Percentiles rank a stretch among this genome's conserved stretches.
These are phyloP conservation scores for Oceanites oceanicus DNA, from an alignment of 2,113 vertebrate species.

Conservation along the genomic window DNA sequence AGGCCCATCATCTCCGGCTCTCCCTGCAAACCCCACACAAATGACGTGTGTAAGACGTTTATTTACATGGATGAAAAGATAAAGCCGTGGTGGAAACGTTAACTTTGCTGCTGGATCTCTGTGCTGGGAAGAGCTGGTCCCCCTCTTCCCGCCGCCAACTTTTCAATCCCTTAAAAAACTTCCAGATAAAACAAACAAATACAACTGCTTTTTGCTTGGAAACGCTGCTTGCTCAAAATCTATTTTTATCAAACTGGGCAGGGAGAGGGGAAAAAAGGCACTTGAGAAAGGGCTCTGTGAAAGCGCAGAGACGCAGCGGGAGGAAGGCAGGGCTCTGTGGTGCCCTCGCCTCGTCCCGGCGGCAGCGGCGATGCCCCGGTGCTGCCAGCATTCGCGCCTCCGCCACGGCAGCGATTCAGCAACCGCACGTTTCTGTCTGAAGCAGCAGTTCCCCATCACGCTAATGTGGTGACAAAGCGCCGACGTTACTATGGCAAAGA, in stretches of 20 bases:
- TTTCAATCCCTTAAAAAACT: constrained; percentile 48
- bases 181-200: constrained; percentile 66
- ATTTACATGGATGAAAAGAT: constrained; percentile 63
- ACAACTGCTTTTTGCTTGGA: constrained; percentile 40
- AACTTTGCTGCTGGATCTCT: constrained; percentile 44
- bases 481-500: constrained; percentile 73
- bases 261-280: background rate
- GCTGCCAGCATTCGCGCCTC: background rate
- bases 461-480: background rate
- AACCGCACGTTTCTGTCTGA: background rate
- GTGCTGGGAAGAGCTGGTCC: background rate
- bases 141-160: background rate
- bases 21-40: constrained; percentile 30
- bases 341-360: background rate
- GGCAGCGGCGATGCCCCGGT: background rate
- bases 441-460: constrained; percentile 49
- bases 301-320: accelerated
- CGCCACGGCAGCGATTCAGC: background rate
- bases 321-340: background rate
- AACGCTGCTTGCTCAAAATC: constrained; percentile 39
- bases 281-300: background rate
- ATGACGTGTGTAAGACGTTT: constrained; percentile 55
- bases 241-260: constrained; percentile 51
- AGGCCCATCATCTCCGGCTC: constrained; percentile 61
- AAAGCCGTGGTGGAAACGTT: constrained; percentile 39